Percentiles rank a stretch among this genome's conserved stretches.
These are phyloP conservation scores for human (Homo sapiens) DNA, from an alignment of 2,113 vertebrate genomes.

Conservation along the genomic window GRCh38 chr11:115161001-115161500, in stretches of 20 bases:
- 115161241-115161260: rapidly evolving
- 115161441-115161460: rapidly evolving
- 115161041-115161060: rapidly evolving
- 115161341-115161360: rapidly evolving
- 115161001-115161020: background rate
- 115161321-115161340: no score
- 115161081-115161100: background rate
- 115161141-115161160: background rate
- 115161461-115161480: background rate
- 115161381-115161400: rapidly evolving
- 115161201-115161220: background rate
- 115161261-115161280: background rate
- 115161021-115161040: background rate
- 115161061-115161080: rapidly evolving
- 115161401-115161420: background rate
- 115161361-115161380: background rate
- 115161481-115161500: background rate
- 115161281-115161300: background rate
- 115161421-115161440: rapidly evolving
- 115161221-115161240: background rate
- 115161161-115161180: background rate
- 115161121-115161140: background rate
- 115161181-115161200: background rate
- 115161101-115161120: no score
- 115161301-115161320: background rate